phyloP scores from a whole-genome alignment of 2,797 vertebrate genomes.

The Mus caroli region DNA sequence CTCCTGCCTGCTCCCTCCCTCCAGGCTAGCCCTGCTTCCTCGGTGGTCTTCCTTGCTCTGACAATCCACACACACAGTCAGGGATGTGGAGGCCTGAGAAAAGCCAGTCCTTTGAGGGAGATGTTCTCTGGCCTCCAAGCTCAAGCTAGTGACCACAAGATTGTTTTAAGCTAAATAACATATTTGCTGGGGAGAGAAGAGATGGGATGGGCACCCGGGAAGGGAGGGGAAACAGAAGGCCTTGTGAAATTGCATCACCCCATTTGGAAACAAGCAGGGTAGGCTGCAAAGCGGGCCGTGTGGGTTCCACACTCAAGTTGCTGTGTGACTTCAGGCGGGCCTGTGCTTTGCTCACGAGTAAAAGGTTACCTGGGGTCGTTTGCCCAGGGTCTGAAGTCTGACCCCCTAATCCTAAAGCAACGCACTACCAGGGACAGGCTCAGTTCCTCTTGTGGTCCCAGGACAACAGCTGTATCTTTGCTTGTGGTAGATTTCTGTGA shows the following conservation, averaged over 20 bases:
- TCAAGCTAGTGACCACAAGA: neutral
- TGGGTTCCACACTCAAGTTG: neutral
- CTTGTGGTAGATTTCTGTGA: neutral
- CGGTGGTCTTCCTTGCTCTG: neutral
- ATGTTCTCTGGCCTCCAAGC: neutral
- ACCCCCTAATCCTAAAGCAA: neutral
- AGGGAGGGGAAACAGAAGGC: neutral
- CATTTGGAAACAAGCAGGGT: neutral
- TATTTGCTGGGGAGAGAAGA: neutral
- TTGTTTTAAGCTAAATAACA: neutral
- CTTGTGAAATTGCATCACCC: neutral
- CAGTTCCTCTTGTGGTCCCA: neutral
- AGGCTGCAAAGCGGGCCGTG: neutral
- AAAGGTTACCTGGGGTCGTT: neutral
- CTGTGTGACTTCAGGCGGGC: neutral
- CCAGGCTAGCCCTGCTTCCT: neutral
- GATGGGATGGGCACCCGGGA: neutral
- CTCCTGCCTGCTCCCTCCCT: neutral
- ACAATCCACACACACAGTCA: neutral
- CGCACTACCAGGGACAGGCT: accelerated
- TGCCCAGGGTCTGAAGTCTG: neutral
- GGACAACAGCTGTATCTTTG: neutral
- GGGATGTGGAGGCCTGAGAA: neutral
- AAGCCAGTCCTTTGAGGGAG: neutral
- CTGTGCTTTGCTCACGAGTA: neutral